Percentiles rank a stretch among this genome's conserved stretches.
phyloP scores from a whole-genome alignment of 2,888 invertebrate genomes.

The Eugnorisma glareosa region DNA sequence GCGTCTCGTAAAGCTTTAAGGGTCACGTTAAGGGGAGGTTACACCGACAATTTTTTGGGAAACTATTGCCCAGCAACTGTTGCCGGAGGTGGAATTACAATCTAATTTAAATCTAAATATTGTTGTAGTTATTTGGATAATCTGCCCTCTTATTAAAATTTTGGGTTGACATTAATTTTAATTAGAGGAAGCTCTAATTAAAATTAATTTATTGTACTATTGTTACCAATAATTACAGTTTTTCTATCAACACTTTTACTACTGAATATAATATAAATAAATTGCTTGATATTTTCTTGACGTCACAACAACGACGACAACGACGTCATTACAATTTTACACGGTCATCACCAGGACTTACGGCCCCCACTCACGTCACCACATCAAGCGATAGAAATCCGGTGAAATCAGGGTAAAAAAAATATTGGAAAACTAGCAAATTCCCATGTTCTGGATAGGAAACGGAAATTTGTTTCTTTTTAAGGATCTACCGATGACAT shows the following conservation, averaged over 20 bases:
- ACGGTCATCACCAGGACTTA: no score
- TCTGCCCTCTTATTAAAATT: neutral
- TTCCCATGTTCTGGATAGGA: neutral
- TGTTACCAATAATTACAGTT: no score
- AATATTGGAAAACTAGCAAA: neutral
- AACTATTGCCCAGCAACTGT: neutral
- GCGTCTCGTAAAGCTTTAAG: slow-evolving; percentile 75
- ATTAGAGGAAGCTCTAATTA: neutral
- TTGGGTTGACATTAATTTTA: neutral
- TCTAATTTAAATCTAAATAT: neutral
- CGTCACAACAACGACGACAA: no score
- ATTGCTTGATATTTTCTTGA: neutral
- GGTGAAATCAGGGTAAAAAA: neutral
- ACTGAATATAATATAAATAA: neutral
- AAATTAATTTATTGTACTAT: no score
- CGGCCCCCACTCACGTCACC: neutral
- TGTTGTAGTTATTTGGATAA: neutral
- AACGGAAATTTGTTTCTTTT: neutral
- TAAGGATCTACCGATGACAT: neutral
- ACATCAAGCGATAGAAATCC: neutral
- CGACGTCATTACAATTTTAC: neutral
- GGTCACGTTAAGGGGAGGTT: slow-evolving; percentile 69
- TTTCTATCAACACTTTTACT: neutral
- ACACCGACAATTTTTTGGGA: neutral
- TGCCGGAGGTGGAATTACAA: no score